A percentile compares a stretch with the other conserved stretches of the same genome.
Conservation (phyloP, 2,888 invertebrate genomes). For the Brenthis daphne region DNA sequence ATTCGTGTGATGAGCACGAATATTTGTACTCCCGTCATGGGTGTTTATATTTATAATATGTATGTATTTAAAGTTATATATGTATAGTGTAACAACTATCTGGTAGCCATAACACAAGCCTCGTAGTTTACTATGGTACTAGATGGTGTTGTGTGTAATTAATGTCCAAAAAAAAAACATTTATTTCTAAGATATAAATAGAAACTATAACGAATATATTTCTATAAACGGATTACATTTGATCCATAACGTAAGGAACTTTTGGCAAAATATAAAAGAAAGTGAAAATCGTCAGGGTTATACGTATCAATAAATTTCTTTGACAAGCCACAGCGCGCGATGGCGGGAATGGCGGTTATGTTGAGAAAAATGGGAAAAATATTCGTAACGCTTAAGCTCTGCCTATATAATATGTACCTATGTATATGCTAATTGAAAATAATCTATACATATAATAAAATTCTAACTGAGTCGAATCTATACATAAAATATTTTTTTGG, state of each 20-base stretch:
- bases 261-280: slow-evolving; percentile 31
- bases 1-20: too few species aligned
- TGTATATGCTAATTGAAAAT: neutral
- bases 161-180: neutral
- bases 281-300: slow-evolving; percentile 47
- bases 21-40: too few species aligned
- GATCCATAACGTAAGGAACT: slow-evolving; percentile 35
- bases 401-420: neutral
- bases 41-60: too few species aligned
- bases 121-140: too few species aligned
- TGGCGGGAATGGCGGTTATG: slow-evolving; percentile 51
- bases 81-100: too few species aligned
- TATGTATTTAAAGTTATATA: too few species aligned
- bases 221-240: slow-evolving; percentile 15
- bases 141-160: too few species aligned
- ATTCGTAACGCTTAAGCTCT: slow-evolving; percentile 25
- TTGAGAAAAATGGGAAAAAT: slow-evolving; percentile 41
- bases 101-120: too few species aligned
- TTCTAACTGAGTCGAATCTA: too few species aligned
- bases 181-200: slow-evolving; percentile 1
- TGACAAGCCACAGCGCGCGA: slow-evolving; percentile 50
- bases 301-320: slow-evolving; percentile 66
- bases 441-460: neutral
- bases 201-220: slow-evolving; percentile 7
- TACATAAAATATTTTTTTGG: too few species aligned